A percentile compares a stretch with the other conserved stretches of the same genome.
These are phyloP conservation scores for Malthinus flaveolus DNA, from an alignment of 2,888 invertebrate species.

Conservation along the genomic window DNA sequence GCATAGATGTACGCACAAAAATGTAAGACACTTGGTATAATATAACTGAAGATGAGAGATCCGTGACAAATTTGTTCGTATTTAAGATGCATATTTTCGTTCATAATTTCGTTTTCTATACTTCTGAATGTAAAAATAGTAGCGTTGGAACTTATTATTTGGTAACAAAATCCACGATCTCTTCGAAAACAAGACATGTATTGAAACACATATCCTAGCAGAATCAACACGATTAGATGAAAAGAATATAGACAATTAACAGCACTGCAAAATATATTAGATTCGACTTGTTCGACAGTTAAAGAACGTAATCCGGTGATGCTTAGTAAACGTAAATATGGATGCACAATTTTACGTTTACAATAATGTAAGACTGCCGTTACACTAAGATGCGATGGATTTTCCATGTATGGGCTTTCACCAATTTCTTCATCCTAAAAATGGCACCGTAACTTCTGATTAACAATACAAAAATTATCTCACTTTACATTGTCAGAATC, in stretches of 20 bases:
- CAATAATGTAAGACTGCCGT: conserved; percentile 80
- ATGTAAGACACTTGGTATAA: conserved; percentile 74
- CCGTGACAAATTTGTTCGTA: conserved; percentile 71
- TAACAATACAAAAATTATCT: too few relatives aligned
- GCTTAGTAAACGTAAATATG: conserved; percentile 74
- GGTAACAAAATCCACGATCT: conserved; percentile 73
- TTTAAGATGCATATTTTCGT: conserved; percentile 37
- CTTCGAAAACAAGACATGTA: conserved; percentile 77
- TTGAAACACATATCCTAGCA: conserved; percentile 74
- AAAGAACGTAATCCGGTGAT: conserved; percentile 77
- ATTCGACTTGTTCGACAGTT: conserved; percentile 63
- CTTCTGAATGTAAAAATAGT: neutral
- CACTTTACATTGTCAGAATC: conserved; percentile 18
- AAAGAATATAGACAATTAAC: conserved; percentile 70
- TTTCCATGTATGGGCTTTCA: conserved; percentile 61
- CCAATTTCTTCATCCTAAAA: conserved; percentile 70
- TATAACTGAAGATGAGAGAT: conserved; percentile 70
- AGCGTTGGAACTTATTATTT: conserved; percentile 37
- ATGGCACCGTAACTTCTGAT: neutral
- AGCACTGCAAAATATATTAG: conserved; percentile 62
- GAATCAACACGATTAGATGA: conserved; percentile 68
- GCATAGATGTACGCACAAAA: conserved; percentile 74
- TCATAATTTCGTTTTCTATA: conserved; percentile 1
- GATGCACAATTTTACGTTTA: conserved; percentile 78
- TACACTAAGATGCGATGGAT: conserved; percentile 65